Evolutionary conservation across 2,113 vertebrate species (phyloP).

Genomic region (Platichthys flesus): DNA sequence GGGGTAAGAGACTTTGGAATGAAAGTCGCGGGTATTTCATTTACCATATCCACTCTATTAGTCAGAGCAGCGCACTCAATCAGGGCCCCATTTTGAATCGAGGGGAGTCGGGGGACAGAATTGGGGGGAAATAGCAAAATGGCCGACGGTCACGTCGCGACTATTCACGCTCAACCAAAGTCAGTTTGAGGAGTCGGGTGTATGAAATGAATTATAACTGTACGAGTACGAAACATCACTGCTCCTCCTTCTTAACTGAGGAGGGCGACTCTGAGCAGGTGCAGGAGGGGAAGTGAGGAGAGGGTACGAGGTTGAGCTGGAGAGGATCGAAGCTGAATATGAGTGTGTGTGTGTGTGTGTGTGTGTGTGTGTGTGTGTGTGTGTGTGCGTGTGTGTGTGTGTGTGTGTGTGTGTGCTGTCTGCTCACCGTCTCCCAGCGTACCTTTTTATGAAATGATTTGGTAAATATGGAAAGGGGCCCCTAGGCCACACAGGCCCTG

Average conservation of each 20-base stretch:
- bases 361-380: background rate
- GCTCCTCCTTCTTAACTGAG: conserved; percentile 54
- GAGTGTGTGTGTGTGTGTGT: conserved; percentile 27
- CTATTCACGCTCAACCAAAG: conserved; percentile 75
- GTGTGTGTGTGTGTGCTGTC: conserved; percentile 13
- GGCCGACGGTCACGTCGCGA: conserved; percentile 76
- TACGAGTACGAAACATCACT: conserved; percentile 74
- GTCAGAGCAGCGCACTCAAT: conserved; percentile 83
- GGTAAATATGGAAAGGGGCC: conserved; percentile 92
- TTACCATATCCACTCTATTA: conserved; percentile 87
- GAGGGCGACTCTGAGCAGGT: conserved; percentile 44
- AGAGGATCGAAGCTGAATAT: conserved; percentile 13
- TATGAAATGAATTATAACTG: conserved; percentile 84
- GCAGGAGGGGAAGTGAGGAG: conserved; percentile 13
- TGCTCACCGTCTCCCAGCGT: conserved; percentile 45
- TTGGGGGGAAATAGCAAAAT: conserved; percentile 76
- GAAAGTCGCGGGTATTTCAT: conserved; percentile 86
- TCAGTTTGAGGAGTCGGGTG: conserved; percentile 68
- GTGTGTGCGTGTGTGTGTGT: background rate
- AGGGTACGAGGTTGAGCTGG: conserved; percentile 28
- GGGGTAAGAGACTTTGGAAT: conserved; percentile 76
- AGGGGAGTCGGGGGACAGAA: conserved; percentile 81
- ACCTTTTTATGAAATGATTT: conserved; percentile 89
- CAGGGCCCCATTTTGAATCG: conserved; percentile 78
- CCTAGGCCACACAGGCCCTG: conserved; percentile 92